Conservation (phyloP, 2,888 invertebrate species). For the Agrochola lychnidis region DNA sequence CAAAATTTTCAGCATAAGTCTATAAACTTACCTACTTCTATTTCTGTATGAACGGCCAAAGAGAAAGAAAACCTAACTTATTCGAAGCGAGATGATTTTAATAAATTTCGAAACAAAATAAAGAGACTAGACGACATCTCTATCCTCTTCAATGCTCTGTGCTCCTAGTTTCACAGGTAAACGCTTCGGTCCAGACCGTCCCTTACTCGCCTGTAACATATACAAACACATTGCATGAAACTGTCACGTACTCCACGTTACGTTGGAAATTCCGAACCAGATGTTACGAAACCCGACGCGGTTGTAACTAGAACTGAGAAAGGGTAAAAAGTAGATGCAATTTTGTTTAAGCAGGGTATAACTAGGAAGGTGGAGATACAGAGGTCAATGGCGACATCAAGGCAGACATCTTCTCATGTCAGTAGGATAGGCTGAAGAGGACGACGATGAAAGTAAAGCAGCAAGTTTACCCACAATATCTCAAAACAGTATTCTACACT, state of each 20-base stretch:
- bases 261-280: conserved; percentile 49
- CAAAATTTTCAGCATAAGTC: no score
- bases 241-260: conserved; percentile 44
- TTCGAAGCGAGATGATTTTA: background rate
- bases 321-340: conserved; percentile 13
- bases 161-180: conserved; percentile 21
- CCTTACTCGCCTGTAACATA: conserved; percentile 5
- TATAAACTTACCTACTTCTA: no score
- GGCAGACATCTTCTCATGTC: background rate
- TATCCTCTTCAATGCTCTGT: background rate
- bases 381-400: background rate
- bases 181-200: background rate
- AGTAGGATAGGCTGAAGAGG: background rate
- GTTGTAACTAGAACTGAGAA: background rate
- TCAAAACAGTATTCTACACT: no score
- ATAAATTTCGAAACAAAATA: conserved; percentile 1
- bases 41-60: no score
- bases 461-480: no score
- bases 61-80: no score
- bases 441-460: no score
- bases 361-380: background rate
- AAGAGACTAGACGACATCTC: background rate
- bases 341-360: background rate
- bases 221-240: conserved; percentile 19
- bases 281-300: conserved; percentile 33